Base-by-base conservation (phyloP, 2,113 vertebrate genomes). In the Phalacrocorax aristotelis region DNA sequence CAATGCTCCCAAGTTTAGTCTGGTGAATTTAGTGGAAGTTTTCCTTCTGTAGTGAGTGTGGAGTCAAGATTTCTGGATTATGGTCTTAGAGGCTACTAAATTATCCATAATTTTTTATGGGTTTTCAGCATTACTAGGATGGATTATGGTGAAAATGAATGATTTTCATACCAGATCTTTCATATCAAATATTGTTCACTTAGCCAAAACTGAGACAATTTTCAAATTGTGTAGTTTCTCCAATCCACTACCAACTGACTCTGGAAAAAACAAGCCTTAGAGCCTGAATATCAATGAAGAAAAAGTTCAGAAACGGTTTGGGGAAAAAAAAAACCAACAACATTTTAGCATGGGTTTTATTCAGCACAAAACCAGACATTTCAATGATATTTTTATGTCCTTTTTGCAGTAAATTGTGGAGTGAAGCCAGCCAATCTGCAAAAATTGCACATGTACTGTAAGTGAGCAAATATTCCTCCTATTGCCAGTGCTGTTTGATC, bases 391-490 rank as follows among this genome's bases (percentile, higher is more conserved):
- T 90, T 96, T 95, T 89, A 94, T 83, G 89, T 87, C 89, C 21
- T 81, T 95, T 87, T 79, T 92, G 87, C 46, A 92, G 61, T 72
- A 95, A 83, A 42, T 26, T 60, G 52, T 80, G 95, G 58, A 92
- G 65, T 60, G 83, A 97, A 97, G 93, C 87, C 95, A 96, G 79
- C 77, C 66, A 91, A 74, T 95, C 91, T 93, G 93, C 85, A 94
- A 82, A 96, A 97, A 94, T 61, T 94, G 85, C 65, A 78, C 77
- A 68, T 78, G 52, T 92, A 90, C 54, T 1, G 1, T 80, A 82
- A 94, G 83, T 87, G 90, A 93, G 75, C 85, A 97, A 92, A 95
- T 97, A 87, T 76, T 88, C 69, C 49, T 76, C 48, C 55, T 86
- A 69, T 93, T 95, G 85, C 86, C 77, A 78, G 54, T 61, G 55